These are phyloP conservation scores for Ormyrus nitidulus DNA, from an alignment of 2,888 invertebrate genomes.

Conservation along the genomic window DNA sequence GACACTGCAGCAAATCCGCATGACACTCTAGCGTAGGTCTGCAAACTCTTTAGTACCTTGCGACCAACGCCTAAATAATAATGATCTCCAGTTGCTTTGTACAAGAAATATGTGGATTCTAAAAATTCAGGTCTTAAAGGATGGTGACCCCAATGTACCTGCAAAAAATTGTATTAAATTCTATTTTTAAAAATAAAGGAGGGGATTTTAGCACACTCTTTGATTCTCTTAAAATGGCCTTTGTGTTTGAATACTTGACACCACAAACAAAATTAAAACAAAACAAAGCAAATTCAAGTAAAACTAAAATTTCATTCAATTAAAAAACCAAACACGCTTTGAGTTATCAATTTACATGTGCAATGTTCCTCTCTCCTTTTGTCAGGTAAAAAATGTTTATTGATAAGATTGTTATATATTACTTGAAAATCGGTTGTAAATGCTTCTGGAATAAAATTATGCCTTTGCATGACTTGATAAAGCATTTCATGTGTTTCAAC, in stretches of 20 bases:
- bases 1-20: slow-evolving; percentile 99
- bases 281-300: not conserved
- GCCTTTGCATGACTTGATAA: slow-evolving; percentile 97
- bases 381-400: slow-evolving; percentile 23
- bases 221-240: slow-evolving; percentile 33
- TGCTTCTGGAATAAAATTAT: slow-evolving; percentile 98
- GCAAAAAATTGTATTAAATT: slow-evolving; percentile 29
- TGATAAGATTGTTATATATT: slow-evolving; percentile 52
- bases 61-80: slow-evolving; percentile 96
- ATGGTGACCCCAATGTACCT: slow-evolving; percentile 99
- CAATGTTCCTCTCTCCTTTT: slow-evolving; percentile 34
- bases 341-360: slow-evolving; percentile 43
- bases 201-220: slow-evolving; percentile 28
- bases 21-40: slow-evolving; percentile 92
- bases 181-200: slow-evolving; percentile 19
- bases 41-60: slow-evolving; percentile 90
- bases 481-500: slow-evolving; percentile 99
- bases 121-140: slow-evolving; percentile 97
- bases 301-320: slow-evolving; percentile 4
- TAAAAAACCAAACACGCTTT: not conserved
- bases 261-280: not conserved
- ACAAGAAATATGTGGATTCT: slow-evolving; percentile 98
- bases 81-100: slow-evolving; percentile 95
- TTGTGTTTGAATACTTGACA: not conserved
- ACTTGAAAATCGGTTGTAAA: slow-evolving; percentile 98